These are phyloP conservation scores for Callimorpha dominula DNA, from an alignment of 2,888 invertebrate genomes.

Conservation along the genomic window DNA sequence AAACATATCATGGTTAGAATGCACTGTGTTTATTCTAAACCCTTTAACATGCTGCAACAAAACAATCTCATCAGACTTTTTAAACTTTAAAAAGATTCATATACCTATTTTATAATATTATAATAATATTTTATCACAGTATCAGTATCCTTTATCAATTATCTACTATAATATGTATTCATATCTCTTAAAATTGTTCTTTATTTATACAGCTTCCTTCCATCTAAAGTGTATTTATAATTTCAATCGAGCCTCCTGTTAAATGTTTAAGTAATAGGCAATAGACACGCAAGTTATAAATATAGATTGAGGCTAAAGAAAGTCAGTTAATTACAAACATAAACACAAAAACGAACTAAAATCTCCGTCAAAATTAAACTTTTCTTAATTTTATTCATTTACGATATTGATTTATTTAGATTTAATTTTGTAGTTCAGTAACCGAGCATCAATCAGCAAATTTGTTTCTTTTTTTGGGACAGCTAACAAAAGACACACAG, in stretches of 20 bases:
- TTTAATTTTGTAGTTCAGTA: not conserved
- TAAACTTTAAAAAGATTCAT: no score
- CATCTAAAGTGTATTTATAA: not conserved
- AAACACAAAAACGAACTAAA: no score
- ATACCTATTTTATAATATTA: no score
- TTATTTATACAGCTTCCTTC: not conserved
- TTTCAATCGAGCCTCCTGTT: not conserved
- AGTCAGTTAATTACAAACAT: not conserved
- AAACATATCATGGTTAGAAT: not conserved
- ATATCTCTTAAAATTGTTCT: not conserved
- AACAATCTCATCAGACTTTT: no score
- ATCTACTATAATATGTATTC: not conserved
- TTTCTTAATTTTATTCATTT: not conserved
- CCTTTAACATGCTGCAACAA: not conserved
- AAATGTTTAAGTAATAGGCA: not conserved
- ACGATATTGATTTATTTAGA: not conserved
- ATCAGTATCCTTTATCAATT: no score
- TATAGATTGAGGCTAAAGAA: not conserved
- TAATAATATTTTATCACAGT: no score
- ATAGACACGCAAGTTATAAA: not conserved
- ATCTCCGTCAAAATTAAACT: no score
- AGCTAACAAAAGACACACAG: no score
- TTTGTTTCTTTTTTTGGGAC: no score
- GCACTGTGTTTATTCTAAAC: not conserved
- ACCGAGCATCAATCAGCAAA: not conserved